Conservation (phyloP, 2,113 vertebrate species). For the Aleadryas rufinucha region DNA sequence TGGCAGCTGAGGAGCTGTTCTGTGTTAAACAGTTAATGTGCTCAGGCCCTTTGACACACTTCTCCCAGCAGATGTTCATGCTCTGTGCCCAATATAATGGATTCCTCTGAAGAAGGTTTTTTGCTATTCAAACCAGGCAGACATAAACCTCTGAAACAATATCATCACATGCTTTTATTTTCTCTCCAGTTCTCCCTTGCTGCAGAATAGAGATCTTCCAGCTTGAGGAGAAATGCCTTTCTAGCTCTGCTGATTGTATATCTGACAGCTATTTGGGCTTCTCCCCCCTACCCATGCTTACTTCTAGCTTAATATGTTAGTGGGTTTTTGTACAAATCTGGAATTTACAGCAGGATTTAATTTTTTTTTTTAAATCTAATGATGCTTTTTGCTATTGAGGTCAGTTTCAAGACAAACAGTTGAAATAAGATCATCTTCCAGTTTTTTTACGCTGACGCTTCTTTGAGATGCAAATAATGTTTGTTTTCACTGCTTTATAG, state of each 20-base stretch:
- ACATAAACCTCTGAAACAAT: constrained; percentile 36
- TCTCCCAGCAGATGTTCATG: constrained; percentile 11
- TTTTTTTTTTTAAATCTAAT: neutral
- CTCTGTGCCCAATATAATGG: neutral
- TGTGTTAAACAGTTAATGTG: neutral
- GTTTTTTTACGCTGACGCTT: neutral
- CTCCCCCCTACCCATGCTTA: neutral
- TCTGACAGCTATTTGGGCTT: neutral
- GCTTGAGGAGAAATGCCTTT: neutral
- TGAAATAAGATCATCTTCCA: neutral
- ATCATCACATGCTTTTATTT: neutral
- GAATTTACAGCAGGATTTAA: neutral
- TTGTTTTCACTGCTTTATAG: neutral
- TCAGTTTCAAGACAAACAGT: neutral
- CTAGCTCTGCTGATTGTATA: neutral
- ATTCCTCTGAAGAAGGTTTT: constrained; percentile 46
- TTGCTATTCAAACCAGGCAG: constrained; percentile 36
- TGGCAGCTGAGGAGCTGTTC: neutral
- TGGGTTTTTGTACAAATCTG: neutral
- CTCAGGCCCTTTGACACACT: constrained; percentile 8
- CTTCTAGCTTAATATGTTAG: neutral
- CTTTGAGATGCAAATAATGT: neutral
- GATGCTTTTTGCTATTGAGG: neutral
- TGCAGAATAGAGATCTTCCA: neutral
- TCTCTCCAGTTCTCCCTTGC: neutral